Base-by-base conservation (phyloP, 2,888 invertebrate genomes). In the Neocrepidodera transversa region DNA sequence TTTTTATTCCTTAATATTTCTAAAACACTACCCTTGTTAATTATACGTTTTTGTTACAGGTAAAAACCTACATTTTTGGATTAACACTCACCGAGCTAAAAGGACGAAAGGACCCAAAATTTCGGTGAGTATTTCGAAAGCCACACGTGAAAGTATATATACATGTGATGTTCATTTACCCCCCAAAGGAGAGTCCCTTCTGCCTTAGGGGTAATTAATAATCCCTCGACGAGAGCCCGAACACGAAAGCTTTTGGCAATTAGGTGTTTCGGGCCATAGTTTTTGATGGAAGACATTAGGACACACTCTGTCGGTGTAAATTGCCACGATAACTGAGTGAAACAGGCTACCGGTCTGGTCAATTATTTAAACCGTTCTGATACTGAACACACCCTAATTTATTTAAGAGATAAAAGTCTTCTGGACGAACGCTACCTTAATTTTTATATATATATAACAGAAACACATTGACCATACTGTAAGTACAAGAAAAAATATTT, bases 201-300 rank as follows among this genome's bases (percentile, higher is more conserved):
- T 30, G 43, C 48, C 60, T 57, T 45, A 56, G 60, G 60, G 56
- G 64, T 74, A 76, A 78, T 78, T 78, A 78, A 76, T 73, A 73
- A 71, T 71, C 74, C 74, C 75, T 71, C 63, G 64, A 62, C 60
- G 68, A 70, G 71, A 74, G 72, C 65, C 68, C 62, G 62, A 73
- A 74, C 75, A 74, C 74, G 76, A 78, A 76, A 78, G 78, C 78
- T 77, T 78, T 77, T 73, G 74, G 77, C 77, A 76, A 77, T 78
- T 78, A 76, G 75, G 71, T 70, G 76, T 76, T 75, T 72, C 74
- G 74, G 70, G 72, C 71, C 71, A 65, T 70, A 67, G 67, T 69
- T 70, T 69, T 70, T 74, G 73, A 74, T 75, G 71, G 75, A 75
- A 71, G 74, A n/a, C 74, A 76, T 75, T 75, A 74, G 71, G 68